phyloP scores from a whole-genome alignment of 2,113 vertebrate species.

The Mellivora capensis region DNA sequence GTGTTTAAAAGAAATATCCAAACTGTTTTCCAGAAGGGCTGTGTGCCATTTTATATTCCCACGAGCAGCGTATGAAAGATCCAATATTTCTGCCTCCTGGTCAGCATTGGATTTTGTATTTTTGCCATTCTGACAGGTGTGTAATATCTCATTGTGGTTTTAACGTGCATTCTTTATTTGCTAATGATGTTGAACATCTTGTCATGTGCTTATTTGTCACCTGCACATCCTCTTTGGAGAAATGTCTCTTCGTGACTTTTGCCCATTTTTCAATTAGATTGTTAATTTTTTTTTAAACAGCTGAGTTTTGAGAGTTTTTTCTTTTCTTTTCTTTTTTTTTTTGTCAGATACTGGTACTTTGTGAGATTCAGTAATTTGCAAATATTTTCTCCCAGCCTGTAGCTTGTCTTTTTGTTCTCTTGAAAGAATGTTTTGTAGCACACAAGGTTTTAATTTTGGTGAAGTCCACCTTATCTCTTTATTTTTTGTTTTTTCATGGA shows the following conservation, averaged over 20 bases:
- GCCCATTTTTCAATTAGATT: neutral
- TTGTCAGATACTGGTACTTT: neutral
- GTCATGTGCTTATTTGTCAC: neutral
- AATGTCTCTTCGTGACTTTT: neutral
- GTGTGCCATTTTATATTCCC: neutral
- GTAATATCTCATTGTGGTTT: neutral
- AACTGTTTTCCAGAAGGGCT: neutral
- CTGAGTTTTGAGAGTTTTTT: neutral
- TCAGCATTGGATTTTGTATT: neutral
- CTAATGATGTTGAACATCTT: neutral
- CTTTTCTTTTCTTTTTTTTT: neutral
- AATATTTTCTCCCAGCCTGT: neutral
- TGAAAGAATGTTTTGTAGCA: neutral
- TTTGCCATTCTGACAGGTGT: neutral
- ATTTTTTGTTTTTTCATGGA: neutral
- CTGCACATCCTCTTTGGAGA: neutral
- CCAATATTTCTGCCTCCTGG: neutral
- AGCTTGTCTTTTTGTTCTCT: neutral
- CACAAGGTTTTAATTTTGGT: neutral
- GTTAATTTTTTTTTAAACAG: neutral
- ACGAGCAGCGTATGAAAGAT: rapidly evolving
- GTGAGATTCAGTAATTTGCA: neutral
- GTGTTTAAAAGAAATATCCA: neutral
- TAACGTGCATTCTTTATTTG: neutral
- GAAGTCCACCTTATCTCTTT: neutral